Conservation (phyloP, 2,888 invertebrate genomes). For the Exephanes ischioxanthus region DNA sequence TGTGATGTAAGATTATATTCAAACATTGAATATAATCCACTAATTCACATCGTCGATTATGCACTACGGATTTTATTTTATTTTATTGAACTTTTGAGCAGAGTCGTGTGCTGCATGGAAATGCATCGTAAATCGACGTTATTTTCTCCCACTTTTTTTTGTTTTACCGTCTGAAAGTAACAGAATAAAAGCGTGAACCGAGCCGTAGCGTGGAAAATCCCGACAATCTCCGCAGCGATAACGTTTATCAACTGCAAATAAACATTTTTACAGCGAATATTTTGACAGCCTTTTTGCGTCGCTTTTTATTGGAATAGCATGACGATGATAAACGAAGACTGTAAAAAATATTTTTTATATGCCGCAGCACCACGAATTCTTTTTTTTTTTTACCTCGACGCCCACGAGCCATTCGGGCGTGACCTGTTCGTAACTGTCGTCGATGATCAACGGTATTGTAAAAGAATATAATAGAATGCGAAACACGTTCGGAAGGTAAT, state of each 20-base stretch:
- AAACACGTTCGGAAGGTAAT: conserved; percentile 27
- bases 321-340: not conserved
- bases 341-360: not conserved
- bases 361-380: not conserved
- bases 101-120: not conserved
- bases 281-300: not conserved
- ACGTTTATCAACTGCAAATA: not conserved
- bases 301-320: not conserved
- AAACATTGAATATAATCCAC: not conserved
- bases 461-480: conserved; percentile 28
- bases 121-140: not conserved
- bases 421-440: conserved; percentile 34
- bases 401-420: conserved; percentile 12
- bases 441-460: conserved; percentile 6
- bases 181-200: not conserved
- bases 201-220: not conserved
- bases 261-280: not conserved
- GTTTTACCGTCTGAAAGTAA: not conserved
- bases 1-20: no score
- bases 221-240: not conserved
- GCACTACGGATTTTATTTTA: no score
- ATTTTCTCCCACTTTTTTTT: not conserved
- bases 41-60: not conserved
- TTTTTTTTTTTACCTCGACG: conserved; percentile 7
- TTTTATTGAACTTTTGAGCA: no score